Base-by-base conservation (phyloP, 2,113 vertebrate species). In the Malurus cyaneus region DNA sequence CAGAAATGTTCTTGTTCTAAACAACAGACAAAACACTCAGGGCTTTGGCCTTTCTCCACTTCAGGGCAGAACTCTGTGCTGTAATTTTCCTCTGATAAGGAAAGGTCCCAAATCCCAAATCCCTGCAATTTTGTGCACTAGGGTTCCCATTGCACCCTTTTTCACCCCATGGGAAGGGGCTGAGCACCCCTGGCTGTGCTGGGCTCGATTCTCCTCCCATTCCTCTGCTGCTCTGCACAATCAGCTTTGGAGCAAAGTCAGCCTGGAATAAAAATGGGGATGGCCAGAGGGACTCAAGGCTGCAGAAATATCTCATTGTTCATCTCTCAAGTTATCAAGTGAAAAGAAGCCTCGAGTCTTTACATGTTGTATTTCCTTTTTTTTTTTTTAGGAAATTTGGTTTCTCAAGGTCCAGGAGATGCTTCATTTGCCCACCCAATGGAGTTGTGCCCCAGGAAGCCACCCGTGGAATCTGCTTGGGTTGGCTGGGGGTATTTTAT, bases 221-320 rank as follows among this genome's bases (percentile, higher is more conserved):
- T 47, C 41, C 31, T 14, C 0, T 5, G 32, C 53, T 32, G 59
- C 67, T 44, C 36, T n/a, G 42, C 26, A n/a, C 8, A 0, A 12
- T 9, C 56, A 36, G 1, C 11, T 21, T 41, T 9, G 4, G 32
- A 23, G 36, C 59, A 78, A 50, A 8, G 5, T 31, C 77, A 79
- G 41, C 60, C 18, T 7, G 16, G 39, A 70, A 26, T 14, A 23
- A 34, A 1, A 17, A 6, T 1, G 0, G 10, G 39, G 4, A 8
- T 7, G 47, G 47, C 34, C 60, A 49, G 25, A 1, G 3, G 34
- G 70, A 31, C 73, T 28, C 23, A 29, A 25, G 36, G 52, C 46
- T 65, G 24, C 18, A 20, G 11, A 5, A 52, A 9, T 12, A 16
- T 4, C 41, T 9, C 23, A 31, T 2, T 23, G 26, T 3, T 42